Evolutionary conservation across 2,113 vertebrate genomes (phyloP), one percentile per base, ranked within the genome.

Genomic region (Vireo altiloquus): DNA sequence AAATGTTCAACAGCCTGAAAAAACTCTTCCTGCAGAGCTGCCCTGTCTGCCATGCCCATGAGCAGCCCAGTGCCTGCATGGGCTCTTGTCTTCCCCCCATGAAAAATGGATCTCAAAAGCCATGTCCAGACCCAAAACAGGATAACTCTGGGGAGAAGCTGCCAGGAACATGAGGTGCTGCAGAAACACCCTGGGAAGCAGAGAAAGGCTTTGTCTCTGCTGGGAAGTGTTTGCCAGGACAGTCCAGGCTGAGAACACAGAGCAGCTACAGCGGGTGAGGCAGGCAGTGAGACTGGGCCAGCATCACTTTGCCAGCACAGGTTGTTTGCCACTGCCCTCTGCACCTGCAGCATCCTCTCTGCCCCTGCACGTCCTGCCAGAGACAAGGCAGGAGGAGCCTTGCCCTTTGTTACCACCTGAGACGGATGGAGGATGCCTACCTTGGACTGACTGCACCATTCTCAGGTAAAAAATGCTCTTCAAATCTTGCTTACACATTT

Each of bases 211-310:
- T 53, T 59, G 57, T 44, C 15, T 77, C 54, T 65, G 78, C 60
- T 40, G 4, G 64, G 9, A 54, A 31, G 7, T 9, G 15, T 50
- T 31, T 50, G 42, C 40, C 70, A 33, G 81, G 20, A 5, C 11
- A 14, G 27, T 2, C 23, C 17, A 7, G 4, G 3, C 44, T 53
- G 54, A 0, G 31, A 8, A 5, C 1, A 0, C 3, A 0, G 30
- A 20, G 75, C 25, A 4, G 66, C 60, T 42, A 30, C 3, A 3
- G 20, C 22, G 10, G 37, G 44, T 33, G 54, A 35, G 66, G 16
- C 2, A 5, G 83, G 16, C 0, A 4, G 1, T 27, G 4, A 21
- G 16, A 8, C 10, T 8, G 33, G 2, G 7, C 40, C 78, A 59
- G 64, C n/a, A 4, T 2, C 2, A 5, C 65, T 15, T 17, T 37